Evolutionary conservation across 2,113 vertebrate species (phyloP).

Genomic region (Upupa epops): DNA sequence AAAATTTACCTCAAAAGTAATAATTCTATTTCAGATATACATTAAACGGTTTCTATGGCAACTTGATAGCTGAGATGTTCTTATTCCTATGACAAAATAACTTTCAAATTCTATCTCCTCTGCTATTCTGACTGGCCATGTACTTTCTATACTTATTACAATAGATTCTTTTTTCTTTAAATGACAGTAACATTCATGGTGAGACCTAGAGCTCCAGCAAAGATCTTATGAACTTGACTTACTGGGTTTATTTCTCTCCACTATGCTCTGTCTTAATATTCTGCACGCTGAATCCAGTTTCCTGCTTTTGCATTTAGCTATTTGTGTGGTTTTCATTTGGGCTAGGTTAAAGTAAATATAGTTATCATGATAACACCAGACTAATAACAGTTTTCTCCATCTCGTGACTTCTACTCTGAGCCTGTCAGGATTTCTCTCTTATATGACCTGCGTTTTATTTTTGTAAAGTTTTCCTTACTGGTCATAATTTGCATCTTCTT

Average conservation of each 20-base stretch:
- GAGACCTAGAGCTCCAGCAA: background rate
- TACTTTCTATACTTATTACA: background rate
- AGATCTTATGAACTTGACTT: background rate
- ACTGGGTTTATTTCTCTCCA: background rate
- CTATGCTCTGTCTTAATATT: background rate
- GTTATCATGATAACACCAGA: background rate
- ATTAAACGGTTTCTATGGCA: background rate
- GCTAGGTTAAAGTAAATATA: background rate
- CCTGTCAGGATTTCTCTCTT: background rate
- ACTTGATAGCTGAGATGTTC: background rate
- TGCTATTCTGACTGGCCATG: background rate
- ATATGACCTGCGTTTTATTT: background rate
- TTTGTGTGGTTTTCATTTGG: background rate
- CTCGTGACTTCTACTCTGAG: background rate
- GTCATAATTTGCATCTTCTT: background rate
- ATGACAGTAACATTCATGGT: background rate
- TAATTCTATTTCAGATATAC: background rate
- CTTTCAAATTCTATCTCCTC: background rate
- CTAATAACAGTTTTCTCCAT: background rate
- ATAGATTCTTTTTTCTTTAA: background rate
- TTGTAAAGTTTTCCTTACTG: background rate
- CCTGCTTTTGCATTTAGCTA: background rate
- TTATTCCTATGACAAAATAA: background rate
- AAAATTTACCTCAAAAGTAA: background rate
- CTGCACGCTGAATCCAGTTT: background rate